These are phyloP conservation scores for Microcaecilia unicolor DNA, from an alignment of 2,797 vertebrate species.

Conservation along the genomic window DNA sequence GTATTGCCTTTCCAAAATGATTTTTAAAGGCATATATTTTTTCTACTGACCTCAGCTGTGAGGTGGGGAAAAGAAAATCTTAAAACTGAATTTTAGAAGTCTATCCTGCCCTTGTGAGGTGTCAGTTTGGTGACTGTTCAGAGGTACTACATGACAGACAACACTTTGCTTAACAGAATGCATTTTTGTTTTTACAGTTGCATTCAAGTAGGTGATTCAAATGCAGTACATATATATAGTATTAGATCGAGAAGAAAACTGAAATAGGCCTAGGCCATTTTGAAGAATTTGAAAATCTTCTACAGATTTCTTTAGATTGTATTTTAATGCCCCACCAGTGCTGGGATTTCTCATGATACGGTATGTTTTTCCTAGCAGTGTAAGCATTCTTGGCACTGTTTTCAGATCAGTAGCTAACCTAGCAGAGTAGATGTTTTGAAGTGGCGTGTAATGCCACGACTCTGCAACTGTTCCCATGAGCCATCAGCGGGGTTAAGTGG, in stretches of 20 bases:
- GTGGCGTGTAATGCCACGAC: constrained; percentile 9
- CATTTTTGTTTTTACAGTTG: constrained; percentile 20
- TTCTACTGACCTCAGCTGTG: too few relatives aligned
- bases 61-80: too few relatives aligned
- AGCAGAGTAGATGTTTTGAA: constrained; percentile 25
- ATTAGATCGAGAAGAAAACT: too few relatives aligned
- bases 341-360: constrained; percentile 4
- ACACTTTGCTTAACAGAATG: too few relatives aligned
- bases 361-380: background rate
- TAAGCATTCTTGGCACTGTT: background rate
- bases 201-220: too few relatives aligned
- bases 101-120: too few relatives aligned
- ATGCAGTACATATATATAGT: too few relatives aligned
- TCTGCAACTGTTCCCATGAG: constrained; percentile 7
- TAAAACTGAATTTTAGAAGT: too few relatives aligned
- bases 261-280: too few relatives aligned
- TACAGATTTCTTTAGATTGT: background rate
- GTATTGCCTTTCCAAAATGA: too few relatives aligned
- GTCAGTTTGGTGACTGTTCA: constrained; percentile 18
- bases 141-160: too few relatives aligned
- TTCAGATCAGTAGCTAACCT: background rate
- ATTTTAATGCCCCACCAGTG: background rate
- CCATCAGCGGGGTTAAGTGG: background rate
- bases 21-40: too few relatives aligned
- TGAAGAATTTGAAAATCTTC: background rate